Evolutionary conservation across 2,113 vertebrate species (phyloP).

Genomic region (Nibea albiflora): DNA sequence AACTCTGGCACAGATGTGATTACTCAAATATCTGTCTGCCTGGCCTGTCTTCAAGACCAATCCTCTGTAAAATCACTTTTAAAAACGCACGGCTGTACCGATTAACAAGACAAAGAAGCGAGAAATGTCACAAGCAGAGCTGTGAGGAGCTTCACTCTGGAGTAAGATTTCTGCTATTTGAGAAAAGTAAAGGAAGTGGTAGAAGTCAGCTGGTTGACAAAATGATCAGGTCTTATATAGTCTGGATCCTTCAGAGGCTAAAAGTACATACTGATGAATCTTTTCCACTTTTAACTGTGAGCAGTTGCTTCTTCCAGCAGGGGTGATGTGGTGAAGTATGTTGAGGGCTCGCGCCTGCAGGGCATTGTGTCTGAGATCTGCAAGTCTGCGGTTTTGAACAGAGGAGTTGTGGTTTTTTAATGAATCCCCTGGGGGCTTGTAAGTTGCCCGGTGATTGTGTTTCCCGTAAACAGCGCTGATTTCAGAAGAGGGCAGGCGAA

Average conservation of each 20-base stretch:
- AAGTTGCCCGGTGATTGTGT: constrained; percentile 30
- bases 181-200: not conserved
- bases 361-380: constrained; percentile 37
- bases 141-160: not conserved
- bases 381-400: constrained; percentile 12
- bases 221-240: not conserved
- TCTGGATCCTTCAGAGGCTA: not conserved
- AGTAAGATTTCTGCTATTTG: not conserved
- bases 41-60: constrained; percentile 35
- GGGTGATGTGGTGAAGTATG: constrained; percentile 19
- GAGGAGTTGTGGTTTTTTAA: constrained; percentile 30
- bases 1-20: constrained; percentile 63
- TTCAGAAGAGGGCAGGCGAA: constrained; percentile 34
- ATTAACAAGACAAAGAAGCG: not conserved
- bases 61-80: constrained; percentile 62
- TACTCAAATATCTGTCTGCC: constrained; percentile 56
- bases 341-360: constrained; percentile 18
- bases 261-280: not conserved
- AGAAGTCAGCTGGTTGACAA: not conserved
- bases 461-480: constrained; percentile 41
- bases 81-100: constrained; percentile 11
- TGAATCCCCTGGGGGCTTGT: constrained; percentile 16
- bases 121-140: constrained; percentile 1
- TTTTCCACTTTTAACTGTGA: not conserved
- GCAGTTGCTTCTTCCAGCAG: constrained; percentile 3